Evolutionary conservation across 2,888 invertebrate genomes (phyloP), one percentile per base, ranked within the genome.

Genomic region (Plebejus melissa): DNA sequence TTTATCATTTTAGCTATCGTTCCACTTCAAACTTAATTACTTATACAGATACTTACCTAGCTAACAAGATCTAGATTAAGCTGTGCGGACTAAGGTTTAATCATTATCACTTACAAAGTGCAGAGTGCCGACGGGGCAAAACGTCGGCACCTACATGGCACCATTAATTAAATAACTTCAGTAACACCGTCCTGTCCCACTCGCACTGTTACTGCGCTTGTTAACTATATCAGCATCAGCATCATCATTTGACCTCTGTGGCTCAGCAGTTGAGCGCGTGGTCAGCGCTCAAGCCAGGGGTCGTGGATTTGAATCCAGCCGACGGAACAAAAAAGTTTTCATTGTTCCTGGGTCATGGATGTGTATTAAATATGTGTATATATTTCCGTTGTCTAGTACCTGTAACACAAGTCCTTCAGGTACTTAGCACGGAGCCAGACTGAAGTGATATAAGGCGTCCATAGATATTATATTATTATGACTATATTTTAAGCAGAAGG

Each of bases 81-180:
- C 58, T 58, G 58, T 58, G 2, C 9, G 46, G 22, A 16, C n/a
- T n/a, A 22, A 60, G 9, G 22, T 28, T 60, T 60, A 60, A 60
- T 60, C 60, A 60, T 60, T 9, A 60, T 60, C 60, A 60, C 65
- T 65, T 32, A 36, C 13, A 65, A 65, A 65, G 65, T 36, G 16
- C 65, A 36, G 16, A 65, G 32, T 5, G 65, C 65, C 65, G 65
- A 65, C 65, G 13, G 13, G 13, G 65, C 65, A 5, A 6, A 65
- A 36, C 60, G 65, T 36, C 65, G 65, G 32, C 65, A 65, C 74
- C 75, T 76, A 78, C 79, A 78, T 76, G 77, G 77, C 76, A 81
- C 86, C 83, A 88, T 90, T 90, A 89, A 88, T 89, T 87, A 88
- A 84, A 88, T 86, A 88, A 88, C 86, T 87, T 86, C 87, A 85